Percentiles rank a stretch among this genome's conserved stretches.
phyloP scores from a whole-genome alignment of 1,140 invertebrate species.

The Tetramorium parvispinum region DNA sequence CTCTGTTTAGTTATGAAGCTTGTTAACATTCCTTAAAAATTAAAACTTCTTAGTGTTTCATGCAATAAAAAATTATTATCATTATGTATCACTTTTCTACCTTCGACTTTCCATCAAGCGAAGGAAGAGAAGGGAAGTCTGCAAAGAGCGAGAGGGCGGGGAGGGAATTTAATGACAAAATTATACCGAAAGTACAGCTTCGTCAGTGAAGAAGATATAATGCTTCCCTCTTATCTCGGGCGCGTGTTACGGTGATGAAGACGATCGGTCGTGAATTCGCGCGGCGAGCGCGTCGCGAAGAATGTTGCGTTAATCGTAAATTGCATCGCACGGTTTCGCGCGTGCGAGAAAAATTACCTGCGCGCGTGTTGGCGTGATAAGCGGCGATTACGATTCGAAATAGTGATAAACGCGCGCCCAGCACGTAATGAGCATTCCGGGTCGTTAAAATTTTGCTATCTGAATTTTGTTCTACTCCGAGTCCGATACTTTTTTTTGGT shows the following conservation, averaged over 20 bases:
- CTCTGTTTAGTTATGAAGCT: background rate
- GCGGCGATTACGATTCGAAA: conserved; percentile 46
- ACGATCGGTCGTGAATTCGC: conserved; percentile 42
- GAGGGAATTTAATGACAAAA: conserved; percentile 78
- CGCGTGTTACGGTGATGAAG: conserved; percentile 60
- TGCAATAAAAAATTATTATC: background rate
- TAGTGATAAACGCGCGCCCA: conserved; percentile 27
- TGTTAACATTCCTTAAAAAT: background rate
- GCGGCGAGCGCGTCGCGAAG: conserved; percentile 18
- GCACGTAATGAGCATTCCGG: conserved; percentile 3
- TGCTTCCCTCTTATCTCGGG: conserved; percentile 60
- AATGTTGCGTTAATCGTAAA: conserved; percentile 54
- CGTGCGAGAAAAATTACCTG: conserved; percentile 47
- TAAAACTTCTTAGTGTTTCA: background rate
- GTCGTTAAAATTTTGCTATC: conserved; percentile 34
- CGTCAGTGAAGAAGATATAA: conserved; percentile 70
- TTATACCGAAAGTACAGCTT: conserved; percentile 75
- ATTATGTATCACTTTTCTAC: background rate
- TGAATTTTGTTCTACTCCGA: background rate
- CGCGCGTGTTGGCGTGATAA: conserved; percentile 44
- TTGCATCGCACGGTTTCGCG: conserved; percentile 46
- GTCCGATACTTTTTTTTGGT: background rate
- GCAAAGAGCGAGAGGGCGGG: background rate
- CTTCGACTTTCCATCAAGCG: conserved; percentile 17
- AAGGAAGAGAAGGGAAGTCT: background rate